Base-by-base conservation (phyloP, 2,113 vertebrate species). In the Hypomesus transpacificus region DNA sequence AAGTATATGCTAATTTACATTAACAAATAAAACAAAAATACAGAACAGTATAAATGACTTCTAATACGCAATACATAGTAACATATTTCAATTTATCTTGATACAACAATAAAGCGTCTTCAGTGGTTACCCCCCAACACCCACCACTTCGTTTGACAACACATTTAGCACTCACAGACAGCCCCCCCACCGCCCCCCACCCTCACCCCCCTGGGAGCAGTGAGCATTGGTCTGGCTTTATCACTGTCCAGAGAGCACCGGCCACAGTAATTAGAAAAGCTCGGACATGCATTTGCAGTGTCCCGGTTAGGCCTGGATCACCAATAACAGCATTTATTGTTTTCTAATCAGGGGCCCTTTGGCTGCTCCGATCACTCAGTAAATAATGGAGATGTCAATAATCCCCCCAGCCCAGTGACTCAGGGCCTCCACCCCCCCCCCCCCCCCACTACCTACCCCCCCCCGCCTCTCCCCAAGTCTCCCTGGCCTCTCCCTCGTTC, bases 371-470 rank as follows among this genome's bases (percentile, higher is more conserved):
- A 90, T 91, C 90, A 89, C 85, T 92, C 88, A 87, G 86, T 91
- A 91, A 90, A 91, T 91, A 91, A 92, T 91, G 89, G 84, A 86
- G 84, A 92, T 89, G 91, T 91, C 91, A 90, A 92, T 91, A 91
- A 77, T 86, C 85, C 80, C 79, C 18, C 84, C 81, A 83, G 84
- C 87, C 83, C 85, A 85, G 85, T 90, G 90, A 88, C 85, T 90
- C 80, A 73, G 78, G 67, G 75, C 73, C 79, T 69, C 74, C 65
- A 75, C 75, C 76, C 57, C 57, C 26, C 85, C 75, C 83, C 58
- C 56, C n/a, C 68, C 52, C 69, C 28, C 31, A n/a, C n/a, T n/a
- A n/a, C n/a, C n/a, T n/a, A n/a, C 2, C 72, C 62, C 39, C 11
- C 68, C 68, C 26, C 69, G 79, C 69, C 58, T 52, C 62, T 13